These are phyloP conservation scores for Oreochromis niloticus DNA, from an alignment of 2,113 vertebrate genomes.

Conservation along the genomic window DNA sequence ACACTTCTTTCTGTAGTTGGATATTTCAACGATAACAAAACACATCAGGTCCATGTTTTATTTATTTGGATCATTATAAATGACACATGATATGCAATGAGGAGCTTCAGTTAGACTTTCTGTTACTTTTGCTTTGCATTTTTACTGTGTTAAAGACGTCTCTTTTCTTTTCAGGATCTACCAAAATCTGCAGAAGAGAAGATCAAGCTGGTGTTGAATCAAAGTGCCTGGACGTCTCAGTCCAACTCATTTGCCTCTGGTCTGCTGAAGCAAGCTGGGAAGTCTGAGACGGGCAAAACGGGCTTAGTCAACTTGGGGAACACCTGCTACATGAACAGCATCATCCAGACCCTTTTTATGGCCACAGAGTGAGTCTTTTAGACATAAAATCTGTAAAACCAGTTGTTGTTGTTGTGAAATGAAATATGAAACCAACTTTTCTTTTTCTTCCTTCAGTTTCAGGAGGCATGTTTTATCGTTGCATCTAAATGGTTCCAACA, in stretches of 20 bases:
- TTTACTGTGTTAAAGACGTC: not conserved
- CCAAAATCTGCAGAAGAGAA: constrained; percentile 92
- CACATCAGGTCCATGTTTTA: not conserved
- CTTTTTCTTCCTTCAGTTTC: constrained; percentile 75
- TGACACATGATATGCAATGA: not conserved
- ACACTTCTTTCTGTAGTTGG: not conserved
- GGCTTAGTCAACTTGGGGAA: constrained; percentile 96
- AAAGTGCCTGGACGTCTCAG: constrained; percentile 98
- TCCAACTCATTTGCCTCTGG: constrained; percentile 88
- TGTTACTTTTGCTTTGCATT: not conserved
- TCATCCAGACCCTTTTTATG: constrained; percentile 97
- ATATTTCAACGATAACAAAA: not conserved
- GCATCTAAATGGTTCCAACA: constrained; percentile 84
- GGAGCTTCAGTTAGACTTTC: not conserved
- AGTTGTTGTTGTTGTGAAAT: not conserved
- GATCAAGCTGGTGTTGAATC: constrained; percentile 90
- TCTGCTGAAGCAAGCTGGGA: constrained; percentile 84
- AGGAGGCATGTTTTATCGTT: constrained; percentile 90
- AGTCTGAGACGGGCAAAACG: constrained; percentile 97
- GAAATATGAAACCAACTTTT: not conserved
- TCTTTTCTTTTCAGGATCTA: constrained; percentile 75
- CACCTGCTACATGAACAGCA: constrained; percentile 98
- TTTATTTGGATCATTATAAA: not conserved
- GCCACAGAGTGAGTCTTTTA: constrained; percentile 89
- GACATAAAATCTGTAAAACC: not conserved